Conservation (phyloP, 2,113 vertebrate genomes). For the Saiga tatarica region DNA sequence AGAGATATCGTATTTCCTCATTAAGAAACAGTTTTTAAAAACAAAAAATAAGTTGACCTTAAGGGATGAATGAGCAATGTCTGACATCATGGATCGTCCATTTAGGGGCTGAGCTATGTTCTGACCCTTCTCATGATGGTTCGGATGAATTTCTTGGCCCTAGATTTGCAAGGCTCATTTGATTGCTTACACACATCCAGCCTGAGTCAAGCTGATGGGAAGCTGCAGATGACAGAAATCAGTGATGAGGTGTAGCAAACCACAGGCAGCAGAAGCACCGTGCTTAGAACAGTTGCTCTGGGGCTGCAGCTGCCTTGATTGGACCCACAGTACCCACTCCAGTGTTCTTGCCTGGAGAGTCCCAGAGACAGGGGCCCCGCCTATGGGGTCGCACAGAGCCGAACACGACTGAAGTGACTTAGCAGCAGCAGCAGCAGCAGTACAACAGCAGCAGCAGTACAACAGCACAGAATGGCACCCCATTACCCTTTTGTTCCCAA, state of each 20-base stretch:
- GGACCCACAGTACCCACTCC: too few species aligned
- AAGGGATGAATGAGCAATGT: background rate
- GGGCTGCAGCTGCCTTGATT: background rate
- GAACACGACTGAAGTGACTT: too few species aligned
- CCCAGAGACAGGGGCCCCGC: too few species aligned
- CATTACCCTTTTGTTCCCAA: background rate
- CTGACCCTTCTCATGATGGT: background rate
- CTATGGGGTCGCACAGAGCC: too few species aligned
- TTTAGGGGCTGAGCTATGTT: background rate
- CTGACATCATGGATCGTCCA: background rate
- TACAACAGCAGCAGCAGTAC: rapidly evolving
- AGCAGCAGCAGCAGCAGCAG: too few species aligned
- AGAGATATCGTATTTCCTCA: background rate
- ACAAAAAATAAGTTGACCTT: background rate
- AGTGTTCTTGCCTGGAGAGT: too few species aligned
- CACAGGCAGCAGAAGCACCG: background rate
- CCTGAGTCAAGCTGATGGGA: background rate
- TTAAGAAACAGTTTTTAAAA: background rate
- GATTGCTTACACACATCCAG: background rate
- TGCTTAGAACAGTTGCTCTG: background rate
- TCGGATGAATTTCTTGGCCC: background rate
- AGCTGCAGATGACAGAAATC: background rate
- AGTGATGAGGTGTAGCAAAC: background rate
- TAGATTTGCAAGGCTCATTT: background rate
- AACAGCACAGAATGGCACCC: background rate